Percentiles rank a stretch among this genome's conserved stretches.
Conservation (phyloP, 2,797 vertebrate genomes). For the Anguilla obscura region DNA sequence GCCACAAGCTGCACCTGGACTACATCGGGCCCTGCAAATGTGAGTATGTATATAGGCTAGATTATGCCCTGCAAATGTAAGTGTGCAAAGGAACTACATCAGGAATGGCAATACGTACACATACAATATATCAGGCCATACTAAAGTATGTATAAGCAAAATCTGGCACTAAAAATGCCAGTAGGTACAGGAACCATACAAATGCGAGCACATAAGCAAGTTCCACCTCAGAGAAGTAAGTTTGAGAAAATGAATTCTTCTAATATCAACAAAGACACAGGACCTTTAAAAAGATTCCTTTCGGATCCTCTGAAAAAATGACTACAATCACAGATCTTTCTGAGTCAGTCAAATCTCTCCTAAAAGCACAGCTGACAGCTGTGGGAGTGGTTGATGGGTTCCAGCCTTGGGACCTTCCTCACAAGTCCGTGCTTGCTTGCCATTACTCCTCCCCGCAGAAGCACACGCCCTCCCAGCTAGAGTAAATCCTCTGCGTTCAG, state of each 20-base stretch:
- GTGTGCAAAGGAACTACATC: neutral
- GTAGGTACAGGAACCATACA: neutral
- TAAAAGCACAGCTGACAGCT: slow-evolving; percentile 18
- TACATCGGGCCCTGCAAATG: slow-evolving; percentile 98
- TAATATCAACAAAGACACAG: neutral
- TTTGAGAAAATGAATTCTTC: neutral
- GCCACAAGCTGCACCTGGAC: slow-evolving; percentile 97
- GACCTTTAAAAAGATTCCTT: neutral
- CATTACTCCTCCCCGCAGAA: slow-evolving; percentile 42
- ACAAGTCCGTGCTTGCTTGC: slow-evolving; percentile 51
- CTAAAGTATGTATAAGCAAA: neutral
- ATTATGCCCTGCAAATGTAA: neutral
- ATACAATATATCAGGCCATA: neutral
- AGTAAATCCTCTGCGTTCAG: slow-evolving; percentile 19
- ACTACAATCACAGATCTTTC: neutral
- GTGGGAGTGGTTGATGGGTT: slow-evolving; percentile 47
- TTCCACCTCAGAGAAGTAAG: neutral
- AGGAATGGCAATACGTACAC: neutral
- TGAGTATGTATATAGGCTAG: slow-evolving; percentile 62
- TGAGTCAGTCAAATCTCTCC: slow-evolving; percentile 17
- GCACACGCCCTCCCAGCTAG: slow-evolving; percentile 30
- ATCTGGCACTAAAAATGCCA: neutral
- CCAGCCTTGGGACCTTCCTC: slow-evolving; percentile 39
- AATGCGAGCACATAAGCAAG: neutral
- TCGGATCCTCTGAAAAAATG: neutral